These are phyloP conservation scores for Mastomys coucha DNA, from an alignment of 2,113 vertebrate genomes.

Conservation along the genomic window DNA sequence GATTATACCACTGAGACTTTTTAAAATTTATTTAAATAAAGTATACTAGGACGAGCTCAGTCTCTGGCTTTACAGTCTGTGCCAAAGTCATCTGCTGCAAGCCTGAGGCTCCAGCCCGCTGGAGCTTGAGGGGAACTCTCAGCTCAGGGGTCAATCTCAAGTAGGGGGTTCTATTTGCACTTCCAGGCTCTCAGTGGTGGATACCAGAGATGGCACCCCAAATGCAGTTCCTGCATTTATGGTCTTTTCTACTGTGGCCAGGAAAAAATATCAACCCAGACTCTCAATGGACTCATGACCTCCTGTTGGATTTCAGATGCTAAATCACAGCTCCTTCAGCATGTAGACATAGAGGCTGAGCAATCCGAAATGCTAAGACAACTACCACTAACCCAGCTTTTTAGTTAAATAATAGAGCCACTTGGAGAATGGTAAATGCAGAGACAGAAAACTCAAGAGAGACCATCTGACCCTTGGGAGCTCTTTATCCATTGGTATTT, in stretches of 20 bases:
- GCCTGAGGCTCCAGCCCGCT: conserved; percentile 48
- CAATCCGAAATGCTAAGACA: conserved; percentile 33
- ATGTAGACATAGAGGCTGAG: conserved; percentile 45
- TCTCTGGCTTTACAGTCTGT: conserved; percentile 83
- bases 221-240: background rate
- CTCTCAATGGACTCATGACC: background rate
- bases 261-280: background rate
- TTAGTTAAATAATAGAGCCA: conserved; percentile 17
- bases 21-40: conserved; percentile 65
- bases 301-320: background rate
- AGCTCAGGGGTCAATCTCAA: background rate
- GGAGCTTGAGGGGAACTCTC: background rate
- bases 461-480: background rate
- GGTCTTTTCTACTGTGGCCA: background rate
- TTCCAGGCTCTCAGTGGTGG: background rate
- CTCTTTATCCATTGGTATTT: background rate
- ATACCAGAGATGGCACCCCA: conserved; percentile 6
- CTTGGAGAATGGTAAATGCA: conserved; percentile 36
- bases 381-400: background rate
- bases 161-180: background rate
- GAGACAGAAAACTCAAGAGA: conserved; percentile 58
- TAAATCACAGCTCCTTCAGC: background rate
- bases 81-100: background rate
- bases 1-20: conserved; percentile 82
- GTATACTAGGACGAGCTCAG: conserved; percentile 81